Base-by-base conservation (phyloP, 2,888 invertebrate genomes). In the Apocheima hispidaria region DNA sequence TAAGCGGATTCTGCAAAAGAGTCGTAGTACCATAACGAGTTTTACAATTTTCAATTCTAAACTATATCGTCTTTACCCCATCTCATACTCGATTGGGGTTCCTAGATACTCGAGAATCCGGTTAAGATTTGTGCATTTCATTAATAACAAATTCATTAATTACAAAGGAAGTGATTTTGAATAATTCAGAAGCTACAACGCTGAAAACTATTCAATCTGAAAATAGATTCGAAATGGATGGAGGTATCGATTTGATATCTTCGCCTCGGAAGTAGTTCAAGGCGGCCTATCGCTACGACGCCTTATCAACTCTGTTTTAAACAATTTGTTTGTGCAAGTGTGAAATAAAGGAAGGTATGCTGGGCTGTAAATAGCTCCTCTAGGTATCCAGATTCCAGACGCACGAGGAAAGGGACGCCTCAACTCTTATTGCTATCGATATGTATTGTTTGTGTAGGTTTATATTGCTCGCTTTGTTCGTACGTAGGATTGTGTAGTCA, bases 181-280 rank as follows among this genome's bases (percentile, higher is more conserved):
- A 51, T 60, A n/a, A 18, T 20, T 54, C 28, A 2, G 20, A 49
- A 49, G 33, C 30, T 48, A 44, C 53, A 54, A 40, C 28, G 30
- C 23, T 51, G 43, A 44, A 48, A 50, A 53, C 54, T 54, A 49
- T 52, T 20, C 43, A 43, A 60, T 48, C 44, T 44, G 35, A 23
- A 60, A 60, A 60, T 60, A 40, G 51, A 44, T 53, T 53, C 44
- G 7, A 46, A 60, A 60, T 63, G 54, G 54, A 48, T 62, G 52
- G 41, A 51, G 26, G 28, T 36, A 60, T 58, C 55, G 54, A 51
- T 63, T 61, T 35, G 56, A 51, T 65, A 63, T 60, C 54, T 41
- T 30, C 26, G 18, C 9, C n/a, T 36, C 35, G 16, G 33, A 70
- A 66, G 51, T 70, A 66, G 68, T 63, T 63, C 70, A 70, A 70